Evolutionary conservation across 2,113 vertebrate species (phyloP), one percentile per base, ranked within the genome.

Genomic region (Rissa tridactyla): DNA sequence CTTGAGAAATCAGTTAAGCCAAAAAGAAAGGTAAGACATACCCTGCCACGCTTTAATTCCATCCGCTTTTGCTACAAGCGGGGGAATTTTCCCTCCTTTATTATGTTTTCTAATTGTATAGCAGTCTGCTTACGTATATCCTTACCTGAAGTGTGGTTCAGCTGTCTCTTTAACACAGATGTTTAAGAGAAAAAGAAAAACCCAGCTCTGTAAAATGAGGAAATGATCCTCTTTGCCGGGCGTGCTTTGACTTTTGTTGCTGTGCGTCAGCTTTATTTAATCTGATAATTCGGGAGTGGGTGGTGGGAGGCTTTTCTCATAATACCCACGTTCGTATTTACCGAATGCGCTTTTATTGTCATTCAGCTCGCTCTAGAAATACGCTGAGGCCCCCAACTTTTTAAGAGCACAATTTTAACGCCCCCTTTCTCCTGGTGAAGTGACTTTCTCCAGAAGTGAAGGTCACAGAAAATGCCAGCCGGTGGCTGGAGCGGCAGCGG

Each of bases 301-400:
- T 88, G 79, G 73, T 57, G 93, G 86, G 92, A 96, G 82, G 60
- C 82, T 94, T 92, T 88, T 84, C 90, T 94, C 88, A 51, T 94
- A 78, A 93, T 92, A 88, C 81, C 95, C 92, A 91, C 81, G 8
- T 86, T 94, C 86, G 25, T 84, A 79, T 96, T 92, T 95, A 95
- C 89, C 73, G 14, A 90, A 94, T 86, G 89, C 78, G 58, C 90
- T 97, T 97, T 79, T 78, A 55, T 64, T 96, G 93, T 86, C 38
- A 54, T 90, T 95, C 94, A 88, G 94, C 95, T 96, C 90, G 34
- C 88, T 94, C 86, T 85, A 96, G 90, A 96, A 95, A 95, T 82
- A 90, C 13, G 32, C 95, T 92, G 95, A 47, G 92, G 70, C 95
- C 76, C 94, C 82, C 21, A 30, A 81, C 90, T 68, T 92, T 81